Base-by-base conservation (phyloP, 2,113 vertebrate genomes). In the Grantiella picta region DNA sequence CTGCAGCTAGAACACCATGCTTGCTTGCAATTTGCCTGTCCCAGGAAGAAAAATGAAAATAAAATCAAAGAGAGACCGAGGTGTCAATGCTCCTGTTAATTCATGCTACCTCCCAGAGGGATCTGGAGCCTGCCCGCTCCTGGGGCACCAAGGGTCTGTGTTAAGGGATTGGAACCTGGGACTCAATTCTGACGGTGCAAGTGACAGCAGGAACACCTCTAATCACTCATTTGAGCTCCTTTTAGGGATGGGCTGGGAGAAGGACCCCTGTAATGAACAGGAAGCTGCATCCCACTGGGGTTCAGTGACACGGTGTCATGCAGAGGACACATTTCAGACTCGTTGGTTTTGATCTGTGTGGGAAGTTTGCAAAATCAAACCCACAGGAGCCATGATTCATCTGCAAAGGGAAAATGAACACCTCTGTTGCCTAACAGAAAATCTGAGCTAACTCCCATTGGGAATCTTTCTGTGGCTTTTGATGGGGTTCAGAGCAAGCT, bases 371-470 rank as follows among this genome's bases (percentile, higher is more conserved):
- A 84, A 96, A 97, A 97, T 96, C 95, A 97, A 97, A 95, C 91
- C 96, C 88, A 89, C 94, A 97, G 85, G 94, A 96, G 86, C 88
- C 91, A 89, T 63, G 92, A 95, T 96, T 97, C 95, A 96, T 97
- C 95, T 97, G 96, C 78, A 93, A 88, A 96, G 92, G 88, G 66
- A 95, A 96, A 97, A 96, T 65, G 95, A 97, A 93, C 53, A 64
- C 73, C 71, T 86, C 94, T 86, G 92, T 87, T 91, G 85, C 68
- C 72, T 89, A 64, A 78, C 53, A 65, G 31, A 68, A 90, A 86
- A 68, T 45, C 68, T 71, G 79, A 91, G 42, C 49, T 64, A 49
- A 35, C 23, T 93, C 86, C 85, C 80, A 31, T 49, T 68, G 94
- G 85, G 93, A 93, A 60, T 56, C 52, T 53, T 78, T 68, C 31